Evolutionary conservation across 2,113 vertebrate species (phyloP), one percentile per base, ranked within the genome.

Genomic region (Crotalus horridus): DNA sequence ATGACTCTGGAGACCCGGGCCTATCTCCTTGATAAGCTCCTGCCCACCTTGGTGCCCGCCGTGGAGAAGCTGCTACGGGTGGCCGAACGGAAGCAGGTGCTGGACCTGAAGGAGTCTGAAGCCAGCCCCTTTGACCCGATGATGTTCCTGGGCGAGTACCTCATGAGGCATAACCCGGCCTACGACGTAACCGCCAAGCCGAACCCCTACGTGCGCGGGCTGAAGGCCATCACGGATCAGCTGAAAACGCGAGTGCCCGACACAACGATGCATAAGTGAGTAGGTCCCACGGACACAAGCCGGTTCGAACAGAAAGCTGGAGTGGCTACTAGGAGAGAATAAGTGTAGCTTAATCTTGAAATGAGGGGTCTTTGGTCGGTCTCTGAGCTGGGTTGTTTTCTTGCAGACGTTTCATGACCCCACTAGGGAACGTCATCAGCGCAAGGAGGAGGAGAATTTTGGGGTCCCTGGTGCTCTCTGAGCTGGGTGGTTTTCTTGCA

Each of bases 101-200:
- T 97, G 51, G 92, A 92, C 29, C 85, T 93, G 33, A 21, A 58
- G 1, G 94, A 69, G 59, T 91, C 92, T 89, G 85, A 94, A 56
- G 88, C 96, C 92, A 90, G 8, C 59, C 94, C 88, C 1, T 97
- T 98, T 94, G 95, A 98, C 85, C 97, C 98, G 46, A 53, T 98
- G 86, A 96, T 81, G 95, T 97, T 96, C 94, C 96, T 98, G 93
- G 98, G 96, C 39, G 98, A 98, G 91, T 97, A 98, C 87, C 96
- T 98, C 96, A 98, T 98, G 97, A 97, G 97, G 93, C 96, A 97
- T 39, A 98, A 98, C 91, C 97, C 97, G 89, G 87, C 74, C 85
- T 95, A 95, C 11, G 39, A 86, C 12, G 59, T 91, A 92, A 89
- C 94, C 7, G 26, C 93, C 55, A 51, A 91, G 13, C 93, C 96